Conservation (phyloP, 2,113 vertebrate species). For the Hippopotamus amphibius region DNA sequence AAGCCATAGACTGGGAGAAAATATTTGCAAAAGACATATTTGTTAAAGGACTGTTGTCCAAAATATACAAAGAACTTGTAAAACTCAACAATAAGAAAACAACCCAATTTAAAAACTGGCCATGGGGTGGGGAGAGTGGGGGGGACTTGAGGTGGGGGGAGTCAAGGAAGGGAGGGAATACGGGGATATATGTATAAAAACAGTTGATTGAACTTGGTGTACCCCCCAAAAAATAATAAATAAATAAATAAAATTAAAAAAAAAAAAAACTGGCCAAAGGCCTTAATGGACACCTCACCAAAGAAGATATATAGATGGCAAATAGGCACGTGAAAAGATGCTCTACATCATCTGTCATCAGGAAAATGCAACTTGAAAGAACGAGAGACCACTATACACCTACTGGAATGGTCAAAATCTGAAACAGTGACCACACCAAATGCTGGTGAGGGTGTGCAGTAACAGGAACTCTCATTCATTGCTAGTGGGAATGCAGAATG, state of each 20-base stretch:
- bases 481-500: neutral
- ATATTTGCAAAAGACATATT: neutral
- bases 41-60: too few relatives aligned
- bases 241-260: too few relatives aligned
- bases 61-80: too few relatives aligned
- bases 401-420: neutral
- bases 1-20: neutral
- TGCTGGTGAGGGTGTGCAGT: too few relatives aligned
- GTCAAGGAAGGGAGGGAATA: too few relatives aligned
- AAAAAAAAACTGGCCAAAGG: neutral
- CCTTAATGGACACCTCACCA: neutral
- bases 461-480: neutral
- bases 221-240: too few relatives aligned
- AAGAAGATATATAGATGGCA: neutral
- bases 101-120: neutral
- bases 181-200: too few relatives aligned
- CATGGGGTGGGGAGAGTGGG: too few relatives aligned
- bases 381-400: too few relatives aligned
- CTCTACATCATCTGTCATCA: too few relatives aligned
- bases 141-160: too few relatives aligned
- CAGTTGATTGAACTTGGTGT: too few relatives aligned
- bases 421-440: neutral
- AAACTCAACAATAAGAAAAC: neutral
- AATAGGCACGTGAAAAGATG: neutral
- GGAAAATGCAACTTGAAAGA: neutral